Conservation (phyloP, 1,140 invertebrate species). For the Aleiodes sp. region DNA sequence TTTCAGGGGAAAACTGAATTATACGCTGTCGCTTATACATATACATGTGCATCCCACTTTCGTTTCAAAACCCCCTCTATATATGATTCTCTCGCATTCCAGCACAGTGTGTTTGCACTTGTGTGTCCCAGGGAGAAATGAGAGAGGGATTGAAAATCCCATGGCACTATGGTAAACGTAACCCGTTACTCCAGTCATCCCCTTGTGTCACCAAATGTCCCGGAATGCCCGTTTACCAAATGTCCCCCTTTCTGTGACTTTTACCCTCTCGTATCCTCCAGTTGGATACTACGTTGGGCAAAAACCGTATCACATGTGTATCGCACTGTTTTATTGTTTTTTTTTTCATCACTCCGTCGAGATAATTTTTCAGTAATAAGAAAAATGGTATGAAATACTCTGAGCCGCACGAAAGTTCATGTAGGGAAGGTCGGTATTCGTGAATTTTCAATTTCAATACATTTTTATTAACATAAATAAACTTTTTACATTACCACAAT, state of each 20-base stretch:
- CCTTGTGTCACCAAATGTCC: slow-evolving; percentile 9
- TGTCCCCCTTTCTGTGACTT: slow-evolving; percentile 16
- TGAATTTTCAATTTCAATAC: too few species aligned
- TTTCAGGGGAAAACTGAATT: slow-evolving; percentile 60
- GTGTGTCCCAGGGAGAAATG: background rate
- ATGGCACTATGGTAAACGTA: slow-evolving; percentile 17
- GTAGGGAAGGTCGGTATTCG: too few species aligned
- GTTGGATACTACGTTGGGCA: background rate
- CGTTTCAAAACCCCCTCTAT: too few species aligned
- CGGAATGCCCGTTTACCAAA: slow-evolving; percentile 23
- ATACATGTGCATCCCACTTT: slow-evolving; percentile 22
- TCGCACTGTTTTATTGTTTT: too few species aligned
- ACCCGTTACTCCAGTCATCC: slow-evolving; percentile 24
- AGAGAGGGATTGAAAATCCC: slow-evolving; percentile 2
- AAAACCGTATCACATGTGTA: too few species aligned
- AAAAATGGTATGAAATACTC: too few species aligned
- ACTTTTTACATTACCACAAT: too few species aligned
- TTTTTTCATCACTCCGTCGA: too few species aligned
- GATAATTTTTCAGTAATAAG: too few species aligned
- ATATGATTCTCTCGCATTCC: slow-evolving; percentile 11
- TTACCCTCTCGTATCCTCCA: slow-evolving; percentile 9
- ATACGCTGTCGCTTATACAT: slow-evolving; percentile 46
- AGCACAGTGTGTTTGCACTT: slow-evolving; percentile 20
- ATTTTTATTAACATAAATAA: too few species aligned
- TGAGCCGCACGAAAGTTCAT: too few species aligned